Evolutionary conservation across 2,888 invertebrate species (phyloP).

Genomic region (Drosophila histrio): DNA sequence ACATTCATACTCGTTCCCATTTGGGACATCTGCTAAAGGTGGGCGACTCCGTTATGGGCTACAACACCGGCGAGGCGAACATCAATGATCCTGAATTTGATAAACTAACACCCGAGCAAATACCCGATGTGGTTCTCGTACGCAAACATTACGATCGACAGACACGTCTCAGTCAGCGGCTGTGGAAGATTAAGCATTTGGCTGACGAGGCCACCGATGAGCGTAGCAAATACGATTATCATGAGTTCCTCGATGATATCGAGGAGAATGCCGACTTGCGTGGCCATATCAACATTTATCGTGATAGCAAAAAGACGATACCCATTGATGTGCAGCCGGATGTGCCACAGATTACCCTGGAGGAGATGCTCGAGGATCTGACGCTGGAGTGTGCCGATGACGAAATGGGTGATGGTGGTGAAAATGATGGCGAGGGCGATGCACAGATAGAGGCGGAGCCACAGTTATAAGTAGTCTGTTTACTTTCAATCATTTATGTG

Average conservation of each 20-base stretch:
- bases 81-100: slow-evolving; percentile 96
- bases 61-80: slow-evolving; percentile 94
- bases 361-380: slow-evolving; percentile 97
- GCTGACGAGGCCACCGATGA: slow-evolving; percentile 88
- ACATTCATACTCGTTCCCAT: slow-evolving; percentile 95
- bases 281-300: slow-evolving; percentile 97
- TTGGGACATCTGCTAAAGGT: slow-evolving; percentile 96
- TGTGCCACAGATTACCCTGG: slow-evolving; percentile 91
- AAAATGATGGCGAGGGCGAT: slow-evolving; percentile 77
- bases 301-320: slow-evolving; percentile 84
- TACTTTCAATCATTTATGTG: slow-evolving; percentile 30
- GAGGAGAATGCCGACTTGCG: slow-evolving; percentile 97
- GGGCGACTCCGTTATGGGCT: slow-evolving; percentile 97
- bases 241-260: slow-evolving; percentile 97
- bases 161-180: slow-evolving; percentile 89
- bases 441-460: slow-evolving; percentile 27
- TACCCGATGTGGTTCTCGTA: slow-evolving; percentile 97
- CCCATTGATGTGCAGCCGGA: slow-evolving; percentile 84
- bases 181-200: slow-evolving; percentile 97
- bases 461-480: slow-evolving; percentile 39
- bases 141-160: slow-evolving; percentile 94
- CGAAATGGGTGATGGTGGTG: slow-evolving; percentile 87
- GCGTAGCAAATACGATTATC: slow-evolving; percentile 91
- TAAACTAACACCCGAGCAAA: slow-evolving; percentile 87
- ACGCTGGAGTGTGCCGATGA: slow-evolving; percentile 87